Percentiles rank a stretch among this genome's conserved stretches.
Evolutionary conservation across 2,797 vertebrate species (phyloP).

Genomic region (Pachyuromys duprasi): DNA sequence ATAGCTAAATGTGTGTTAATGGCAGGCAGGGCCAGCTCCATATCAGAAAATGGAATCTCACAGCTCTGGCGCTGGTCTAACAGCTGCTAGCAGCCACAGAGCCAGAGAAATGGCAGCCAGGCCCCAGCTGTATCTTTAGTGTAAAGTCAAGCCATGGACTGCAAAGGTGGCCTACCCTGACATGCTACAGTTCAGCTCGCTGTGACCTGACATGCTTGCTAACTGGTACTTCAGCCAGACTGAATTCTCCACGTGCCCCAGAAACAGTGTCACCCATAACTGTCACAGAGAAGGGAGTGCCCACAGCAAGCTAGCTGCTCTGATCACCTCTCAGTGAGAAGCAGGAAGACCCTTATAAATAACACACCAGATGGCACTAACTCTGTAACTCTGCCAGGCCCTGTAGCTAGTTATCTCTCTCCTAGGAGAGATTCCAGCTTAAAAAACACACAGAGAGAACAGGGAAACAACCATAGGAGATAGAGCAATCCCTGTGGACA

Average conservation of each 20-base stretch:
- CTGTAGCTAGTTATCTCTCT: background rate
- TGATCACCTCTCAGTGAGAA: too few relatives aligned
- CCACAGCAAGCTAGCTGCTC: background rate
- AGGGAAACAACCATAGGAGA: background rate
- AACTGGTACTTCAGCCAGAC: background rate
- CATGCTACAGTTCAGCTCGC: accelerated
- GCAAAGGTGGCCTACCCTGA: background rate
- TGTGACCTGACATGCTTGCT: background rate
- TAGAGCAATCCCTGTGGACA: background rate
- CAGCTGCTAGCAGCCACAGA: background rate
- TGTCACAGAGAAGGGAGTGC: background rate
- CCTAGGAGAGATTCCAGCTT: background rate
- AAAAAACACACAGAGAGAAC: too few relatives aligned
- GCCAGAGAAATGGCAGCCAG: background rate
- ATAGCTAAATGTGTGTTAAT: background rate
- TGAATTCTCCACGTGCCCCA: background rate
- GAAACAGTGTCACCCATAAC: background rate
- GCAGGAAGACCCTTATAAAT: too few relatives aligned
- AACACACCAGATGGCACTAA: background rate
- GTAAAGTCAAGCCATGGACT: background rate
- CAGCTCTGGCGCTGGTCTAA: background rate
- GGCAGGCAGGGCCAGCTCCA: accelerated
- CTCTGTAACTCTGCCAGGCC: background rate
- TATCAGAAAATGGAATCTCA: slow-evolving; percentile 19
- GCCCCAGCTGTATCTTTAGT: background rate